Evolutionary conservation across 2,797 vertebrate genomes (phyloP).

Genomic region (Aeoliscus strigatus): DNA sequence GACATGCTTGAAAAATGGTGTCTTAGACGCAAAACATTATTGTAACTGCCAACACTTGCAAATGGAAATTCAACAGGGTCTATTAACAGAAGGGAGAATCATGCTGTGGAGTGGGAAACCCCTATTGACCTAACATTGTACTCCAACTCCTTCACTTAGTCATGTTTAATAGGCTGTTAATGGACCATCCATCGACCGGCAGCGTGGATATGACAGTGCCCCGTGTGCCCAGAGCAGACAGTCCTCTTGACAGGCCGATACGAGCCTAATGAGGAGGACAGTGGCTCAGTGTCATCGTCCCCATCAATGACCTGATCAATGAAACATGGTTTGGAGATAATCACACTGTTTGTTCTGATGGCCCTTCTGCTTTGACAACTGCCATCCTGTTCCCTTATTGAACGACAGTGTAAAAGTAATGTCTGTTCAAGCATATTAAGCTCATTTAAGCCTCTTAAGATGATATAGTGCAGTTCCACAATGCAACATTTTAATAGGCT

Average conservation of each 20-base stretch:
- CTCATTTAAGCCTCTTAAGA: slow-evolving; percentile 8
- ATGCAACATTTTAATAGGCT: slow-evolving; percentile 1
- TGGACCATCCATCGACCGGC: slow-evolving; percentile 69
- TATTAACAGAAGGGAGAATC: slow-evolving; percentile 51
- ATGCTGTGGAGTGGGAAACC: slow-evolving; percentile 56
- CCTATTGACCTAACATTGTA: slow-evolving; percentile 57
- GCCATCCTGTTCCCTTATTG: neutral
- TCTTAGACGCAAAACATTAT: slow-evolving; percentile 13
- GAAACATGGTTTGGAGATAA: slow-evolving; percentile 58
- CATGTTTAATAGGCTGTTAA: slow-evolving; percentile 73
- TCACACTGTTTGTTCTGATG: slow-evolving; percentile 38
- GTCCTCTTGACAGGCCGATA: slow-evolving; percentile 63
- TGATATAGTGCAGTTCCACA: neutral
- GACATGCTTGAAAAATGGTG: too few species aligned
- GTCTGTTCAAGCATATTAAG: slow-evolving; percentile 14
- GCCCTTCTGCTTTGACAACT: neutral
- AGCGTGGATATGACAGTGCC: slow-evolving; percentile 64
- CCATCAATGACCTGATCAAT: slow-evolving; percentile 65
- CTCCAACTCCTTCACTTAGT: slow-evolving; percentile 66
- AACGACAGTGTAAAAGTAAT: slow-evolving; percentile 1
- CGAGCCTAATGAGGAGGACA: slow-evolving; percentile 64
- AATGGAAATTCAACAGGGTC: slow-evolving; percentile 46
- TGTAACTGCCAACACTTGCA: slow-evolving; percentile 39
- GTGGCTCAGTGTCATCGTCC: slow-evolving; percentile 50
- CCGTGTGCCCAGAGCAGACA: slow-evolving; percentile 51